A percentile compares a stretch with the other conserved stretches of the same genome.
phyloP scores from a whole-genome alignment of 2,113 vertebrate species.

The Mionectes macconnelli region DNA sequence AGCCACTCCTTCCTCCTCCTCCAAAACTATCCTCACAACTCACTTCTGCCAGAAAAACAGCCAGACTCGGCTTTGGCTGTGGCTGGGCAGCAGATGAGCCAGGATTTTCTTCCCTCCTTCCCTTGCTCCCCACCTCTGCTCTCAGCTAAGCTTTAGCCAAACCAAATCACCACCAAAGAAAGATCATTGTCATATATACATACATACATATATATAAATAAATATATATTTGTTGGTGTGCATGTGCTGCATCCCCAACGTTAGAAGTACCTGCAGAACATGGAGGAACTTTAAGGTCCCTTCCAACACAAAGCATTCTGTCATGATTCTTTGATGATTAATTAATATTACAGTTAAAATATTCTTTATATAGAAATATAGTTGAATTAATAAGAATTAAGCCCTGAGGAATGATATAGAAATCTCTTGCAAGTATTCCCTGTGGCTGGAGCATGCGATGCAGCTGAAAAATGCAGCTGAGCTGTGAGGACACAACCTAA shows the following conservation, averaged over 20 bases:
- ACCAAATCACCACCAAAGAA: neutral
- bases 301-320: neutral
- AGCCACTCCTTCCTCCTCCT: conserved; percentile 44
- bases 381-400: neutral
- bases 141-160: neutral
- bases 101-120: neutral
- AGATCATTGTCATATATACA: neutral
- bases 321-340: neutral
- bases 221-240: no score
- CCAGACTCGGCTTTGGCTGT: neutral
- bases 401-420: neutral
- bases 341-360: neutral
- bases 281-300: neutral
- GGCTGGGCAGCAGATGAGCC: neutral
- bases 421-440: neutral
- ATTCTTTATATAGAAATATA: neutral
- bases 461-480: neutral
- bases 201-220: no score
- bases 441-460: neutral
- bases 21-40: neutral
- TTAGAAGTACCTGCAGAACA: neutral
- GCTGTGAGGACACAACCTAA: neutral
- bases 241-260: neutral
- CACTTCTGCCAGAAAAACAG: neutral
- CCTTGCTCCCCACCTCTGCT: neutral